Percentiles rank a stretch among this genome's conserved stretches.
phyloP scores from a whole-genome alignment of 2,113 vertebrate species.

The Upupa epops region DNA sequence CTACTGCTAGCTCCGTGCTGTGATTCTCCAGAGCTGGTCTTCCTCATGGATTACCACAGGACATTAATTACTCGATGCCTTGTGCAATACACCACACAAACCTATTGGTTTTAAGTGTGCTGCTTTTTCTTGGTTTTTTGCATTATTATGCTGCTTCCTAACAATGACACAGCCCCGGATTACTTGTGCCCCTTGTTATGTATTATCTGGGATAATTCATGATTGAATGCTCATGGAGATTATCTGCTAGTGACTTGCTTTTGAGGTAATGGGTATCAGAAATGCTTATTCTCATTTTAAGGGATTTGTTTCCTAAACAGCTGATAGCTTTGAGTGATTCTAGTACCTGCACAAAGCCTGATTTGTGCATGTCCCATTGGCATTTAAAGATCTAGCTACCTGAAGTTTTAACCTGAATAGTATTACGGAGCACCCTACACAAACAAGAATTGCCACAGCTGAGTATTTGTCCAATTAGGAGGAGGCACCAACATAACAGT shows the following conservation, averaged over 20 bases:
- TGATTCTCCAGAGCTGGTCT: accelerated
- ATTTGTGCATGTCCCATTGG: background rate
- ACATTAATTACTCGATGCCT: background rate
- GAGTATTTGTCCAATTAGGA: background rate
- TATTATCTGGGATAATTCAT: background rate
- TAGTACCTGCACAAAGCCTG: background rate
- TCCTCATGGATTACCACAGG: background rate
- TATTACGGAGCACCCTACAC: accelerated
- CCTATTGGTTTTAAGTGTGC: background rate
- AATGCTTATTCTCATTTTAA: background rate
- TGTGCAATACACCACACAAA: background rate
- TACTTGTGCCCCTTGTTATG: background rate
- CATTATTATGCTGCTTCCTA: background rate
- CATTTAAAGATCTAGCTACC: background rate
- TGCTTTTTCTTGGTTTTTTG: background rate
- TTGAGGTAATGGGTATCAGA: conserved; percentile 17
- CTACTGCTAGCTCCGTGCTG: background rate
- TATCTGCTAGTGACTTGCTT: conserved; percentile 24
- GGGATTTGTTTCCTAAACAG: conserved; percentile 26
- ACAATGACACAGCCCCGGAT: background rate
- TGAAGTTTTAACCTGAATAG: background rate
- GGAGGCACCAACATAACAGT: accelerated
- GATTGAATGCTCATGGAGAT: conserved; percentile 25
- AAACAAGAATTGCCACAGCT: background rate
- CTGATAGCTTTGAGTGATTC: background rate